Base-by-base conservation (phyloP, 2,888 invertebrate species). In the Anthoptus insignis region DNA sequence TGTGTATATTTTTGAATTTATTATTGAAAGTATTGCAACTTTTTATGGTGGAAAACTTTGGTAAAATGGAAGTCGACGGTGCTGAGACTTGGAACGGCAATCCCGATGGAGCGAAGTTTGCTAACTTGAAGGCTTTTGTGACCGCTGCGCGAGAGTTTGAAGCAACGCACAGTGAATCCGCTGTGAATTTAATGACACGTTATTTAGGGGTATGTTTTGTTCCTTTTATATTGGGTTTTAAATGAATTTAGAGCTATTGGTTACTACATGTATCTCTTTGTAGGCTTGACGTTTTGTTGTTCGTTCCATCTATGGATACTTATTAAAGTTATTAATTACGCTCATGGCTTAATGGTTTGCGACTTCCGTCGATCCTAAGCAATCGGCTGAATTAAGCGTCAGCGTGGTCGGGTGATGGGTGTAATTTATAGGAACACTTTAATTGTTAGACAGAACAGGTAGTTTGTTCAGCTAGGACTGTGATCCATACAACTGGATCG, bases 51-150 rank as follows among this genome's bases (percentile, higher is more conserved):
- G 39, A 49, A 29, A 39, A 21, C 13, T 29, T 14, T n/a, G 2
- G 19, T 21, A 56, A 75, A 59, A 91, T 92, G 92, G 92, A 92
- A 81, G 88, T 92, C 9, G 92, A 92, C 72, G 83, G 83, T 49
- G 79, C 75, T 3, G 91, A 91, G 69, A 83, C 71, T 75, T 76
- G 76, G 75, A 81, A 73, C 59, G 81, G 72, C 69, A 91, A 83
- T 73, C 68, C 80, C 5, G 92, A 92, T 60, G 82, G 81, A 65
- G 86, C 88, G 66, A 93, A 93, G 72, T 93, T 89, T 80, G 74
- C 79, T 13, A 84, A 93, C 76, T 85, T 94, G 79, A 94, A 94
- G 77, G 89, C 91, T 58, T 94, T 94, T 79, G 94, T 94, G 60
- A 88, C 82, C 71, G 89, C 90, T 61, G 93, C 93, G 6, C 86